Base-by-base conservation (phyloP, 2,888 invertebrate species). In the Rhorus exstirpatorius region DNA sequence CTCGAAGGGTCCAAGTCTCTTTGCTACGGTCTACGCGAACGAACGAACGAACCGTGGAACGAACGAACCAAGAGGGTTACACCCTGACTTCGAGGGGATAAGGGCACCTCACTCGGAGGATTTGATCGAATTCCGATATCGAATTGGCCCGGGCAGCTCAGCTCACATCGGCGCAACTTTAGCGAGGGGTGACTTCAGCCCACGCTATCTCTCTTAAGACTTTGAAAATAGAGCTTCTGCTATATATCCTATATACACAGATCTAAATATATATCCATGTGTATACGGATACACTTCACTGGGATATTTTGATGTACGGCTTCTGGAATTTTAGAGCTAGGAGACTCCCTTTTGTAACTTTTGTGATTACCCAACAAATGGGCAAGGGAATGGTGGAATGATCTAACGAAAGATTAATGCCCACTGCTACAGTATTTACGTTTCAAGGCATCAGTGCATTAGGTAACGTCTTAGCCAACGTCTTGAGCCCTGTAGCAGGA, bases 111-210 rank as follows among this genome's bases (percentile, higher is more conserved):
- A 46, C 65, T 60, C 82, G 81, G 84, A 86, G 90, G 89, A 92
- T 91, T 92, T 91, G 91, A 92, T 92, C 90, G 91, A 89, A 91
- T 91, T 90, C 89, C 90, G 86, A 91, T 90, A 89, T 89, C 89
- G 88, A 90, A 89, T 90, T 90, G 89, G 89, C 89, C 79, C 85
- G 84, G 85, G 83, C 80, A 21, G 83, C 81, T 71, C 58, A 44
- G 61, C 70, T 74, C 55, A 53, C 60, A 58, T 31, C 51, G 71
- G 53, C 55, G 49, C 65, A 74, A 79, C 79, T 79, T 55, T 65
- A 53, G 14, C 60, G 70, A 63, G 74, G 77, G 81, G 26, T 72
- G 26, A 38, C 31, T 65, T 70, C 44, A 65, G 17, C 63, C 65
- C 65, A 24, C 49, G 26, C 60, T 17, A 17, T 68, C 60, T 77